Evolutionary conservation across 2,888 invertebrate genomes (phyloP).

Genomic region (Strigamia maritima): DNA sequence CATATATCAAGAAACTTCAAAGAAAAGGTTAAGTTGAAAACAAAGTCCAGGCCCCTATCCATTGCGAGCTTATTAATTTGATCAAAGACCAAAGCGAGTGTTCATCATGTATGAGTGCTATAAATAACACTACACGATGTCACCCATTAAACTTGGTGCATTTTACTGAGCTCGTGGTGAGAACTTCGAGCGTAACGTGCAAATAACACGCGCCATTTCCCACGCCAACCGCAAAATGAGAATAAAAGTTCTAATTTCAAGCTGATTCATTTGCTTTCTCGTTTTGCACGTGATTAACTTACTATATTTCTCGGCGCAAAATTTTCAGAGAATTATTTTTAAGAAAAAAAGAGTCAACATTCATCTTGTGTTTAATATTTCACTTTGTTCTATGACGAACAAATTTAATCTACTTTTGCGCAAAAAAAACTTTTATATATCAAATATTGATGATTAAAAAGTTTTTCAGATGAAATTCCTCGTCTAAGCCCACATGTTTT

Average conservation of each 20-base stretch:
- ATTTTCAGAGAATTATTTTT: neutral
- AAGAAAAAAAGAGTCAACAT: neutral
- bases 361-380: neutral
- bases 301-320: neutral
- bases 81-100: neutral
- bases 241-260: constrained; percentile 19
- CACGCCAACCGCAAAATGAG: neutral
- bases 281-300: constrained; percentile 15
- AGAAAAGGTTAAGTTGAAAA: neutral
- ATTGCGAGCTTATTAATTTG: neutral
- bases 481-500: neutral
- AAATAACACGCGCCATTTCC: constrained; percentile 19
- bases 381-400: neutral
- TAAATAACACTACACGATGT: neutral
- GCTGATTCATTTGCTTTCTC: constrained; percentile 3
- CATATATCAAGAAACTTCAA: neutral
- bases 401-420: neutral
- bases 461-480: neutral
- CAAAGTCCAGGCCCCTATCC: neutral
- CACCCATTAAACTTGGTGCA: constrained; percentile 10
- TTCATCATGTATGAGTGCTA: constrained; percentile 1
- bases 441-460: neutral
- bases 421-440: neutral
- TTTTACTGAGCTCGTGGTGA: constrained; percentile 13
- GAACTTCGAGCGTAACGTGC: constrained; percentile 9